phyloP scores from a whole-genome alignment of 2,888 invertebrate species.

The Lamellibrachia satsuma region DNA sequence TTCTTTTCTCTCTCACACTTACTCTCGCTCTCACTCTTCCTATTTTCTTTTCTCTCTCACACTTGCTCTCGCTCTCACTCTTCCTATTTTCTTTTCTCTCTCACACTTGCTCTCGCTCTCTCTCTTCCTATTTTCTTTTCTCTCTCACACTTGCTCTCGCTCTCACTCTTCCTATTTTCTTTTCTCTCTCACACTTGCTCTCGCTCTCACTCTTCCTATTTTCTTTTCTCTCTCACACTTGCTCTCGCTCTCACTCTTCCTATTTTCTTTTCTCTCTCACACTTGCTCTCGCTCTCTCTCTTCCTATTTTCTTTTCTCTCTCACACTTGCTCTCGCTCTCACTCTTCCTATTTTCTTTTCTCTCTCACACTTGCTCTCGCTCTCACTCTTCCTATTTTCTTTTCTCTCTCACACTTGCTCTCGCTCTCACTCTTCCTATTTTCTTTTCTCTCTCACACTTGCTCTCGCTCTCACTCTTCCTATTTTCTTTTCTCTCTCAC shows the following conservation, averaged over 20 bases:
- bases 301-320: background rate
- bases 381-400: background rate
- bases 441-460: no score
- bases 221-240: no score
- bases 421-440: background rate
- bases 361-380: background rate
- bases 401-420: background rate
- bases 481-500: no score
- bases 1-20: no score
- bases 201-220: background rate
- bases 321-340: background rate
- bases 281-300: background rate
- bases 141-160: background rate
- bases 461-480: background rate
- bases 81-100: background rate
- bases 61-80: background rate
- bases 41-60: no score
- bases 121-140: background rate
- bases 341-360: background rate
- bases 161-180: background rate
- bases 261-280: no score
- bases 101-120: background rate
- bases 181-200: background rate
- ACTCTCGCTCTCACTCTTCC: background rate
- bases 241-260: background rate